Percentiles rank a stretch among this genome's conserved stretches.
Conservation (phyloP, 2,888 invertebrate genomes). For the Lithosia quadra region DNA sequence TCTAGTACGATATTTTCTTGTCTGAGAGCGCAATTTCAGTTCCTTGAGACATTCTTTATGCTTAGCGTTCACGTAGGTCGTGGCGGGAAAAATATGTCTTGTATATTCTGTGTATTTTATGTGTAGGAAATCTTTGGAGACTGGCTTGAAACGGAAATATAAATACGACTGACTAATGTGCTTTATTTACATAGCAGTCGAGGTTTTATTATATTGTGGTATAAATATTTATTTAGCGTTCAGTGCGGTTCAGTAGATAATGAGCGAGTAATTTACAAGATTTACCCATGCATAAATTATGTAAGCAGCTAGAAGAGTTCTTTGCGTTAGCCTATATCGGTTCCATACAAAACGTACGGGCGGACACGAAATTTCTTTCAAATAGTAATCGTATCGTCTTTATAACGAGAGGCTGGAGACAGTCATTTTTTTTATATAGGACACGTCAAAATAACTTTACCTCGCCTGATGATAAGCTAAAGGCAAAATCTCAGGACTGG, state of each 20-base stretch:
- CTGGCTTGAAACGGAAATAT: conserved; percentile 28
- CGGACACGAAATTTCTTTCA: no score
- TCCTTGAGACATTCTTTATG: conserved; percentile 63
- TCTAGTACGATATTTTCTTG: conserved; percentile 52
- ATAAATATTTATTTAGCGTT: background rate
- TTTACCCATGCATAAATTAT: no score
- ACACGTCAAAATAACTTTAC: no score
- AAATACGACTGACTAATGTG: conserved; percentile 35
- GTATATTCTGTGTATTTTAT: conserved; percentile 47
- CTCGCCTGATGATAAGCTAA: no score
- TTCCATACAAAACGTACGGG: no score
- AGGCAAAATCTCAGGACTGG: no score
- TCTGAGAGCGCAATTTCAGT: conserved; percentile 60
- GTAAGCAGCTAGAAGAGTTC: background rate
- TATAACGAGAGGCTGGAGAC: no score
- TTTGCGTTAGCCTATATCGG: no score
- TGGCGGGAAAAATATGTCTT: conserved; percentile 48
- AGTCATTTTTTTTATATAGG: no score
- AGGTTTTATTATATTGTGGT: background rate
- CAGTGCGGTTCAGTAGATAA: background rate
- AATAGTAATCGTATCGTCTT: no score
- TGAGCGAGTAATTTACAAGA: background rate
- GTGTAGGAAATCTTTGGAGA: conserved; percentile 45
- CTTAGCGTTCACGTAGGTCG: conserved; percentile 54
- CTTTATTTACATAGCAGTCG: conserved; percentile 8